Evolutionary conservation across 2,797 vertebrate genomes (phyloP), one percentile per base, ranked within the genome.

Genomic region (Heterohyrax brucei): DNA sequence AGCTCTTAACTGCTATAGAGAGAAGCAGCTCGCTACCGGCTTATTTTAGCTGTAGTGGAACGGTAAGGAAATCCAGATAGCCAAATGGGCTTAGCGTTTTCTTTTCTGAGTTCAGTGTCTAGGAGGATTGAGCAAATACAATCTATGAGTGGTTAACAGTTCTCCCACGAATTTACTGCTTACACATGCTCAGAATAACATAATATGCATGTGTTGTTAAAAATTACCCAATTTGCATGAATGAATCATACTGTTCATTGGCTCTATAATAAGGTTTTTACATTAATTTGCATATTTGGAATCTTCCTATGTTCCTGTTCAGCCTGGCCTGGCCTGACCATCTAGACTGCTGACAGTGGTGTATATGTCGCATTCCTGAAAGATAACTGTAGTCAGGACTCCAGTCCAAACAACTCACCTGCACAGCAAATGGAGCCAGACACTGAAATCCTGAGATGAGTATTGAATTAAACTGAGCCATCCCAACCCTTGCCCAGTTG

Each of bases 101-200:
- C 46, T 93, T 91, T 82, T 87, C 75, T 79, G 39, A 96, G 93
- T 92, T 87, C 5, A 72, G 4, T 66, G 53, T 92, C 61, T 76
- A 39, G 33, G 46, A 87, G 19, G 30, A 79, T 77, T 92, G 95
- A 85, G 24, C 21, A 91, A 93, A 89, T 30, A 64, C 14, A 77
- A 24, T 83, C 39, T 62, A 50, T 18, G 66, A 85, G 33, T 61
- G 53, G 13, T 7, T 82, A 93, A 68, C 80, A 59, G 68, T 61
- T 30, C 78, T n/a, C 9, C 18, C 30, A 80, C 83, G 46, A 82
- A 73, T 77, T 82, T 39, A 79, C 2, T 82, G 88, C 64, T 78
- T 86, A 92, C 81, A 87, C 86, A 56, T 68, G 28, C 33, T 95
- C 70, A 89, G 79, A 96, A 94, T 91, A 96, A 66, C 48, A 87